Evolutionary conservation across 2,888 invertebrate genomes (phyloP), one percentile per base, ranked within the genome.

Genomic region (Herminia tarsipennalis): DNA sequence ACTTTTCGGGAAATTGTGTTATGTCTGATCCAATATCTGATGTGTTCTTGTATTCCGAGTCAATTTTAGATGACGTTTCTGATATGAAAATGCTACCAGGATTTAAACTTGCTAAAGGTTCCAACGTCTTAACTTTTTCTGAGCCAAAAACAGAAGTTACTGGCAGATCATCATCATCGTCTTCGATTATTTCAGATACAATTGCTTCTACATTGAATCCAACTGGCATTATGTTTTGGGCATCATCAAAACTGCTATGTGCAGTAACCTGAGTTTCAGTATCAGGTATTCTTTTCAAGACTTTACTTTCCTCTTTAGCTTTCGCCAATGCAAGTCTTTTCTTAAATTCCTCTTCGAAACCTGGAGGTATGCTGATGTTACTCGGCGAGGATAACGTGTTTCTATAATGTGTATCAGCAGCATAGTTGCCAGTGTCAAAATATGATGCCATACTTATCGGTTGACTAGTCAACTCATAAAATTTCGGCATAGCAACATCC

Each of bases 401-500:
- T 37, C 67, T 78, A 27, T 82, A 88, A 56, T 90, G 84, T 20
- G 82, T 79, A 34, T 90, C 91, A 6, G 75, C 90, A 0, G 91
- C 90, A 54, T 85, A 90, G 43, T 91, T 90, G 1, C 91, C 90
- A 0, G 90, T 91, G 40, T 91, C 90, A 20, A 90, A 90, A 56
- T 90, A 91, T 0, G 91, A 91, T 3, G 87, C 82, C 60, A 89
- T 83, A 3, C 78, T 75, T 10, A 83, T 68, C 0, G 80, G 74
- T 10, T 83, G 81, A 40, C 74, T 81, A 1, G 60, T 64, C 0
- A 69, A 48, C 8, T 70, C 67, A 1, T 68, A 64, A 4, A 72
- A 28, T 13, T 66, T 39, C 5, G 28, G 20, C 5, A 43, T 10
- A 5, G 10, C 46, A 8, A 65, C 59, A 1, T 70, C 71, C 16